Conservation (phyloP, 2,797 vertebrate species). For the Linurgus olivaceus region DNA sequence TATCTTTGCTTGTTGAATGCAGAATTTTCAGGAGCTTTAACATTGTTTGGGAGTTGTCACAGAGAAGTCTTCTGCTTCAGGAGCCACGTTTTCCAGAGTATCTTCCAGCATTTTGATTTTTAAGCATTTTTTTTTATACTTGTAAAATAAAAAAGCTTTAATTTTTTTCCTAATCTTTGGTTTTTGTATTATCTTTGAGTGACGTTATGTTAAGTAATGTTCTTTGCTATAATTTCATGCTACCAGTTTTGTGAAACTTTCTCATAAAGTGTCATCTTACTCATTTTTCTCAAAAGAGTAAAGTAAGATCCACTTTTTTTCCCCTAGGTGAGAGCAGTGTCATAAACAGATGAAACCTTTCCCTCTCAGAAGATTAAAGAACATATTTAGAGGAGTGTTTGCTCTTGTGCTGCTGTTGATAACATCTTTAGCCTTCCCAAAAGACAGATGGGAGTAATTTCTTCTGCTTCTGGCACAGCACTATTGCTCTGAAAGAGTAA, state of each 20-base stretch:
- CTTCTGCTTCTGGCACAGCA: neutral
- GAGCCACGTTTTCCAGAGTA: neutral
- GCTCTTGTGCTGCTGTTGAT: neutral
- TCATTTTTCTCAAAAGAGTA: neutral
- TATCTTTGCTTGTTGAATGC: neutral
- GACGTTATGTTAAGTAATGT: neutral
- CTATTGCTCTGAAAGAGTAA: neutral
- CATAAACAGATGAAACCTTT: neutral
- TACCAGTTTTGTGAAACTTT: neutral
- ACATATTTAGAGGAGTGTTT: neutral
- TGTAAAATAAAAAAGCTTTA: neutral
- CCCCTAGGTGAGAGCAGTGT: neutral
- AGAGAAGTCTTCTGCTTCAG: neutral
- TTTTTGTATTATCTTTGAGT: neutral
- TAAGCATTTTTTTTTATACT: neutral
- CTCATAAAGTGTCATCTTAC: neutral
- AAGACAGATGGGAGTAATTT: neutral
- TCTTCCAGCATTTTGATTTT: neutral
- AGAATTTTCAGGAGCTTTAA: neutral
- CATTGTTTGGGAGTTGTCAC: neutral
- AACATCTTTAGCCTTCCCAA: neutral
- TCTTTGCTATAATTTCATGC: neutral
- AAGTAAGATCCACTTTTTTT: neutral
- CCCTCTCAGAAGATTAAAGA: neutral
- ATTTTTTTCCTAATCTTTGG: neutral